These are phyloP conservation scores for Turritopsis dohrnii DNA, from an alignment of 30 jellyfish, hydroid and myxozoan genomes.

Conservation along the genomic window DNA sequence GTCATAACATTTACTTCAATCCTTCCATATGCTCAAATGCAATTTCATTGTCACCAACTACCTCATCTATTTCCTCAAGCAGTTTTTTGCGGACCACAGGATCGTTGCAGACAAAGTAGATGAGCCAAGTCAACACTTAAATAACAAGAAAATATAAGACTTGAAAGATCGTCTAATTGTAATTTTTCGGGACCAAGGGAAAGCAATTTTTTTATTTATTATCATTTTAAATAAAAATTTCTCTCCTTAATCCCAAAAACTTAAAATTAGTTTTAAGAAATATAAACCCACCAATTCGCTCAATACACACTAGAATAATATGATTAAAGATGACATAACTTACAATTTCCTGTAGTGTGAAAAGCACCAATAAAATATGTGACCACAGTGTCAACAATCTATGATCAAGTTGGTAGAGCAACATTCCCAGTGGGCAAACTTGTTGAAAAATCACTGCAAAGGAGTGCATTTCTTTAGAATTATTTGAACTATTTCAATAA, in stretches of 20 bases:
- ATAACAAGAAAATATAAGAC: background rate
- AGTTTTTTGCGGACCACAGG: conserved; percentile 59
- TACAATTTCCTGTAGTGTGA: background rate
- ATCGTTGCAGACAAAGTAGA: conserved; percentile 49
- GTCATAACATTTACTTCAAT: conserved; percentile 25
- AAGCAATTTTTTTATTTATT: too few relatives aligned
- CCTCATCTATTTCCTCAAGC: conserved; percentile 43
- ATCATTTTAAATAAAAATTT: too few relatives aligned
- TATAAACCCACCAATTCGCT: too few relatives aligned
- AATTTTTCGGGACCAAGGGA: too few relatives aligned
- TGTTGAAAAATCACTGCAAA: too few relatives aligned
- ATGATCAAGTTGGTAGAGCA: background rate
- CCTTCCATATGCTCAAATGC: conserved; percentile 40
- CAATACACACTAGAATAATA: background rate
- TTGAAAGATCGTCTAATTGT: too few relatives aligned
- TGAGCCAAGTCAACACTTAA: conserved; percentile 70
- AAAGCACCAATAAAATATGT: background rate
- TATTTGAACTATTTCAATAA: too few relatives aligned
- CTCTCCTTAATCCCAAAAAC: too few relatives aligned
- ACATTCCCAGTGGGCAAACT: background rate
- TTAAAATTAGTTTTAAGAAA: too few relatives aligned
- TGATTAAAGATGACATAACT: background rate
- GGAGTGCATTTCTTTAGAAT: too few relatives aligned
- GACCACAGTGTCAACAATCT: background rate
- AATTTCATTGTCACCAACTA: conserved; percentile 39